Percentiles rank a stretch among this genome's conserved stretches.
Evolutionary conservation across 1,140 invertebrate genomes (phyloP).

Genomic region (Brevipalpus yothersi): DNA sequence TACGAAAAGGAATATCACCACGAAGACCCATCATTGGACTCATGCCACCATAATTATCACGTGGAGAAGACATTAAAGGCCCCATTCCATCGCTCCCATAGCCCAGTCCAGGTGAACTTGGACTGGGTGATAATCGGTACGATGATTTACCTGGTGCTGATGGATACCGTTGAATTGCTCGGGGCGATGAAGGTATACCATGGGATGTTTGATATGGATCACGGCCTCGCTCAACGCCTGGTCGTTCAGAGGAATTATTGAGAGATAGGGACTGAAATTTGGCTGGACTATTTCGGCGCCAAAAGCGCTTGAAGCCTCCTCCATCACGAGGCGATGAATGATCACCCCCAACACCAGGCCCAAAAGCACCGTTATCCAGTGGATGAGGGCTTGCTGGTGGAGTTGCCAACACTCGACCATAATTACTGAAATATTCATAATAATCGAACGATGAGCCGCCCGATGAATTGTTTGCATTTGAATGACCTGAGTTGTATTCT

Average conservation of each 20-base stretch:
- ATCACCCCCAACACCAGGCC: not conserved
- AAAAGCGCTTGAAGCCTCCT: not conserved
- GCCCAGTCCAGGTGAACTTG: not conserved
- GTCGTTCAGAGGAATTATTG: not conserved
- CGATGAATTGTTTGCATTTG: not conserved
- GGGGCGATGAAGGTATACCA: not conserved
- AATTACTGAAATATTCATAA: slow-evolving; percentile 9
- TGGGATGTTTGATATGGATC: not conserved
- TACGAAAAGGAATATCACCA: not conserved
- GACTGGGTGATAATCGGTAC: not conserved
- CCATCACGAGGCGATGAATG: not conserved
- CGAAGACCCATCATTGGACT: not conserved
- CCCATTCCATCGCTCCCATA: not conserved
- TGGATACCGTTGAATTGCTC: not conserved
- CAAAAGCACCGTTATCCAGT: not conserved
- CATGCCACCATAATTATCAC: not conserved
- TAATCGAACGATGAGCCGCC: slow-evolving; percentile 5
- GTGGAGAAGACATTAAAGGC: slow-evolving; percentile 6
- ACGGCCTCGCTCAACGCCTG: not conserved
- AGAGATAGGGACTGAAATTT: not conserved
- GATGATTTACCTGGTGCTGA: not conserved
- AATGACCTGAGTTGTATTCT: not conserved
- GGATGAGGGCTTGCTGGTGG: not conserved
- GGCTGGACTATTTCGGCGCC: not conserved
- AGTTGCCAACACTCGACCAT: slow-evolving; percentile 15